Conservation (phyloP, 2,888 invertebrate species). For the Calephelis perditalis region DNA sequence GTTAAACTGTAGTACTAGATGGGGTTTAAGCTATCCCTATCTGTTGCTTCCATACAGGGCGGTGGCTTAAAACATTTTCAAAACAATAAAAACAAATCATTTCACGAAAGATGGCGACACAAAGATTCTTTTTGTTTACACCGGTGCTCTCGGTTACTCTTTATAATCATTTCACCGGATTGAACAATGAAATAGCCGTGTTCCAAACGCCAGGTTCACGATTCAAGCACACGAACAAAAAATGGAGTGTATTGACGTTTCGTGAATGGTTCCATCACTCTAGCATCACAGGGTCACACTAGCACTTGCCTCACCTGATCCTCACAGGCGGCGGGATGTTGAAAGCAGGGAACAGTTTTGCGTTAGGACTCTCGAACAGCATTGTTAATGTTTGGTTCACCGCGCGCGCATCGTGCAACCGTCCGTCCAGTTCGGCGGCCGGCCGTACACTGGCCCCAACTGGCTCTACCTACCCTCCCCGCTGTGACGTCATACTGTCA, state of each 20-base stretch:
- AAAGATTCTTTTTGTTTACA: slow-evolving; percentile 36
- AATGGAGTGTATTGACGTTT: slow-evolving; percentile 56
- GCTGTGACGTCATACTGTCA: slow-evolving; percentile 56
- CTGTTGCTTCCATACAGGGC: slow-evolving; percentile 36
- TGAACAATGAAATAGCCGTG: slow-evolving; percentile 14
- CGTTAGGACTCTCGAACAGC: slow-evolving; percentile 86
- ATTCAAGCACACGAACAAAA: slow-evolving; percentile 34
- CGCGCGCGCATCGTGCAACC: slow-evolving; percentile 62
- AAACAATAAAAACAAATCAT: slow-evolving; percentile 27
- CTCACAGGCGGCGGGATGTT: slow-evolving; percentile 84
- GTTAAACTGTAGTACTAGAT: slow-evolving; percentile 6
- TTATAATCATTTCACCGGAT: slow-evolving; percentile 2
- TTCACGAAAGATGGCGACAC: slow-evolving; percentile 31
- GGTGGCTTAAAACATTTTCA: slow-evolving; percentile 34
- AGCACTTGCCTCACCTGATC: slow-evolving; percentile 67
- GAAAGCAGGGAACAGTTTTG: slow-evolving; percentile 83
- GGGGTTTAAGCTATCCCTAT: slow-evolving; percentile 21
- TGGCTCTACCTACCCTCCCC: slow-evolving; percentile 32
- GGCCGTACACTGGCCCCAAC: slow-evolving; percentile 54
- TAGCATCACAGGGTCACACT: slow-evolving; percentile 43
- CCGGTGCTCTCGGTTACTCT: slow-evolving; percentile 21
- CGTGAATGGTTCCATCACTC: slow-evolving; percentile 33
- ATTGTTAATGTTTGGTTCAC: slow-evolving; percentile 72
- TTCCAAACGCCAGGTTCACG: slow-evolving; percentile 28
- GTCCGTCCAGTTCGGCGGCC: slow-evolving; percentile 53